Base-by-base conservation (phyloP, 2,113 vertebrate genomes). In the Crotalus horridus region DNA sequence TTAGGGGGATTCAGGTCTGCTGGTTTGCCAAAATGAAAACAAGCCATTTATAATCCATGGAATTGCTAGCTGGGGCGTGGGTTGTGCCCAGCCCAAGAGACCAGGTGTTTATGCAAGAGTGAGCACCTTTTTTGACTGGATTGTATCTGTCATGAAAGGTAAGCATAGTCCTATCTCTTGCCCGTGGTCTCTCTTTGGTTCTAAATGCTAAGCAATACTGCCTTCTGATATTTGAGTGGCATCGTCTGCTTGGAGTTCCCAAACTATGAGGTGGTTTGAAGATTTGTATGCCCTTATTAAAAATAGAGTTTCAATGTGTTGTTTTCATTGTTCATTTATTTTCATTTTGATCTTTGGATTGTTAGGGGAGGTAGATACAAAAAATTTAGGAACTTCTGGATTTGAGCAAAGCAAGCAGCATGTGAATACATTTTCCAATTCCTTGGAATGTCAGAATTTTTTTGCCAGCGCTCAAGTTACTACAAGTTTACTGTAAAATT, bases 111-210 rank as follows among this genome's bases (percentile, higher is more conserved):
- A 8, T 85, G 88, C 94, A 92, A 94, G 81, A 4, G 20, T 92
- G 33, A 93, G 53, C 1, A 3, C 92, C 89, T 95, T 96, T 87
- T 26, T 96, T 90, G 56, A 23, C 21, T 95, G 93, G 95, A 94
- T 95, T 91, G 24, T 89, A 86, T 61, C 86, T 51, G 85, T 6
- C 6, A 92, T 92, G 20, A 94, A 94, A 96, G 89, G 81, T 94
- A 93, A 94, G 3, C 43, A 74, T 46, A 29, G 89, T 15, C 10
- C 6, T 43, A 85, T 54, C 3, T 39, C 26, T 55, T 53, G 3
- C 11, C 39, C 7, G 4, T 4, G n/a, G 69, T 1, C 24, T 8
- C 4, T 48, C 23, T 9, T 29, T 9, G 13, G 74, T 17, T 56
- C 6, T 85, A 55, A 85, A 26, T 56, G 33, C 12, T 43, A 43